These are phyloP conservation scores for Ptychodera flava DNA, from an alignment of 35 echinoderm and acorn worm genomes.

Conservation along the genomic window DNA sequence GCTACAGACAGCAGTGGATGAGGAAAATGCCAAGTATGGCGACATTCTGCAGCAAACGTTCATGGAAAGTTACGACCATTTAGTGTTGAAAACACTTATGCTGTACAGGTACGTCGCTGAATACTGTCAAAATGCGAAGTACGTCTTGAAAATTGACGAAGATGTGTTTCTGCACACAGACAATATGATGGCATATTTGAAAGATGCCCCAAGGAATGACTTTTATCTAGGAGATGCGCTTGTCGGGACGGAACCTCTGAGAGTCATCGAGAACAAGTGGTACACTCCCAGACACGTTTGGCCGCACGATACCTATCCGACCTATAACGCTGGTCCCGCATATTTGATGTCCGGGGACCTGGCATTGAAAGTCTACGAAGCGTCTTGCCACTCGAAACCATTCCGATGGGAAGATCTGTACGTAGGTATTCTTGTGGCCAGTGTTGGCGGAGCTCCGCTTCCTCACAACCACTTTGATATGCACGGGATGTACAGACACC, in stretches of 20 bases:
- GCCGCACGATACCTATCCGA: constrained; percentile 7
- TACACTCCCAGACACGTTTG: constrained; percentile 28
- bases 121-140: background rate
- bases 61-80: background rate
- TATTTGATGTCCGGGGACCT: constrained; percentile 26
- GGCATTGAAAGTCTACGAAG: constrained; percentile 12
- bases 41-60: background rate
- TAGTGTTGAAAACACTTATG: background rate
- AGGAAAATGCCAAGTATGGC: background rate
- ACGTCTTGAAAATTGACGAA: background rate
- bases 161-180: background rate
- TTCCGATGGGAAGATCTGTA: constrained; percentile 32
- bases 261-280: constrained; percentile 14
- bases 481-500: background rate
- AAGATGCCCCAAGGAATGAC: background rate
- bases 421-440: constrained; percentile 1
- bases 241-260: background rate
- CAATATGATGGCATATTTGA: constrained; percentile 2
- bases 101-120: background rate
- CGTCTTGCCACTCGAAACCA: background rate
- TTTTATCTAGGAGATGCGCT: background rate
- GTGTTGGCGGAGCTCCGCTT: background rate
- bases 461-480: background rate
- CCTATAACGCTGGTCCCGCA: constrained; percentile 22
- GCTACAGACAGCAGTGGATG: background rate